phyloP scores from a whole-genome alignment of 2,797 vertebrate genomes.

The Acrossocheilus fasciatus region DNA sequence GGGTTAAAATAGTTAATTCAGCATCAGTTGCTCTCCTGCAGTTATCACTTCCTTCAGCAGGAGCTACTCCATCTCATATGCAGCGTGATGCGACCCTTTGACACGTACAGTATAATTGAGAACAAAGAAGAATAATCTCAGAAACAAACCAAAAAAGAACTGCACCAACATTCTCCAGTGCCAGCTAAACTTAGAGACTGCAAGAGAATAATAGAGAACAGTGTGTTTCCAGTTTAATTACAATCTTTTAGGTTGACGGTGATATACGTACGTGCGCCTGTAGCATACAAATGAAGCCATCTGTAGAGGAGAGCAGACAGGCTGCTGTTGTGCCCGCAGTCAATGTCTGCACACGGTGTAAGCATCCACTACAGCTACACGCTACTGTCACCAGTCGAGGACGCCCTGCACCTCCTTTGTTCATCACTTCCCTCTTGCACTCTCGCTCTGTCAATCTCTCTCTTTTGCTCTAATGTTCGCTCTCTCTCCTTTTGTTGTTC shows the following conservation, averaged over 20 bases:
- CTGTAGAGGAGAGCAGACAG: constrained; percentile 44
- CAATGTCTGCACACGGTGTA: constrained; percentile 2
- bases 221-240: constrained; percentile 62
- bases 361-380: constrained; percentile 52
- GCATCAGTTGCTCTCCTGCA: background rate
- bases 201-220: constrained; percentile 61
- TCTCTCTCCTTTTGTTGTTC: background rate
- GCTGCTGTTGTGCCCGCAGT: constrained; percentile 35
- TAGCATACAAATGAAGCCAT: constrained; percentile 69
- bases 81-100: background rate
- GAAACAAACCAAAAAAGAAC: constrained; percentile 8
- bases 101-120: background rate
- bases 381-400: constrained; percentile 18
- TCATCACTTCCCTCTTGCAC: constrained; percentile 17
- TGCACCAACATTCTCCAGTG: background rate
- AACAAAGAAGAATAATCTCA: constrained; percentile 14
- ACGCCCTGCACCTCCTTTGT: constrained; percentile 10
- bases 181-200: constrained; percentile 33
- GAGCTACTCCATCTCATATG: background rate
- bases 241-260: constrained; percentile 60
- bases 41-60: background rate
- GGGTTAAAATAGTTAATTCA: background rate
- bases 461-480: constrained; percentile 26
- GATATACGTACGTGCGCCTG: constrained; percentile 44
- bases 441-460: constrained; percentile 26